Percentiles rank a stretch among this genome's conserved stretches.
phyloP scores from a whole-genome alignment of 2,113 vertebrate genomes.

The Alexandromys fortis region DNA sequence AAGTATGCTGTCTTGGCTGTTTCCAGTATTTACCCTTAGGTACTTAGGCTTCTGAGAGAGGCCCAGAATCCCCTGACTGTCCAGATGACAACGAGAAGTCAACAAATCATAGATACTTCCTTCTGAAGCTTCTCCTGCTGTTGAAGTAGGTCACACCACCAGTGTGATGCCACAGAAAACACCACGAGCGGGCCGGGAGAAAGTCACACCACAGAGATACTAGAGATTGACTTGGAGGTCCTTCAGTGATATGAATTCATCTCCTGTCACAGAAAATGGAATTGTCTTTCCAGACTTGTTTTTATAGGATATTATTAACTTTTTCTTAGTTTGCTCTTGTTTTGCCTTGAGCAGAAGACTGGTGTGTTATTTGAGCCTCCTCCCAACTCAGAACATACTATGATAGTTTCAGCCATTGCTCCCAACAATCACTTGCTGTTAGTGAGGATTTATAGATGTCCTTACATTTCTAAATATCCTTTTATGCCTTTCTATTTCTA shows the following conservation, averaged over 20 bases:
- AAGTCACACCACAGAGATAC: background rate
- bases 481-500: conserved; percentile 69
- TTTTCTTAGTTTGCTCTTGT: conserved; percentile 1
- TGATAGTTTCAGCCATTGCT: conserved; percentile 52
- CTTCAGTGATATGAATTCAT: background rate
- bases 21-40: background rate
- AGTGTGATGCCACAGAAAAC: background rate
- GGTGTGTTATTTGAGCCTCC: conserved; percentile 57
- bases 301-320: conserved; percentile 15
- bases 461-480: conserved; percentile 66
- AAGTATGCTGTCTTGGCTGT: background rate
- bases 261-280: background rate
- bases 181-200: background rate
- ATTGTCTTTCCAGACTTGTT: background rate
- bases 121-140: background rate
- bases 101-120: background rate
- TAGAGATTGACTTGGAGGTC: background rate
- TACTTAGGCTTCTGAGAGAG: background rate
- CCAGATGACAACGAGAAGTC: background rate
- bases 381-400: background rate
- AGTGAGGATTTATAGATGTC: conserved; percentile 65
- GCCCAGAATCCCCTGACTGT: background rate
- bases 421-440: conserved; percentile 50
- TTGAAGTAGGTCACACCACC: background rate
- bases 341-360: conserved; percentile 7